phyloP scores from a whole-genome alignment of 2,888 invertebrate species.

The Melangyna quadrimaculata region DNA sequence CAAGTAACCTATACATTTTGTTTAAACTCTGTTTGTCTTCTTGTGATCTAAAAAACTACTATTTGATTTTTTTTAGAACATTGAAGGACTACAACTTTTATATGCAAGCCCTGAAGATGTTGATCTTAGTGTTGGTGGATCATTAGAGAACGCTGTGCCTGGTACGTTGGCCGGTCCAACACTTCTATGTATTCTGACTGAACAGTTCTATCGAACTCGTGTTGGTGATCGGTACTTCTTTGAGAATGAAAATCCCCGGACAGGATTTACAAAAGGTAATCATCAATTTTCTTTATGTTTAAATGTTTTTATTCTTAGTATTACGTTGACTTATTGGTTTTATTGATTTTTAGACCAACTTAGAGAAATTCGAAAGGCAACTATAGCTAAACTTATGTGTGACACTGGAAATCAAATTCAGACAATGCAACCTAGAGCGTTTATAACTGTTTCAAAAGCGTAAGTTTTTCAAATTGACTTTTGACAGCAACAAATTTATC shows the following conservation, averaged over 20 bases:
- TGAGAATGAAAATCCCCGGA: constrained; percentile 85
- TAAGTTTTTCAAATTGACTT: constrained; percentile 81
- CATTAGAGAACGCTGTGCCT: constrained; percentile 88
- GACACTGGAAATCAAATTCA: constrained; percentile 88
- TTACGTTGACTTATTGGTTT: not conserved
- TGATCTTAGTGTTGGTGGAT: constrained; percentile 92
- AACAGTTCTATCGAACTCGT: constrained; percentile 92
- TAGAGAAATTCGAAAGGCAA: constrained; percentile 88
- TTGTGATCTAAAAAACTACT: not conserved
- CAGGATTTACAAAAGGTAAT: constrained; percentile 85
- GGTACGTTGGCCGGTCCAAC: constrained; percentile 93
- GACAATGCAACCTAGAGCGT: constrained; percentile 86
- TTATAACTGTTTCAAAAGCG: constrained; percentile 84
- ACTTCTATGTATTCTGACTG: constrained; percentile 92
- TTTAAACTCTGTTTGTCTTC: not conserved
- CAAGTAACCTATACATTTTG: constrained; percentile 81
- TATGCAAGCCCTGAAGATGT: constrained; percentile 91
- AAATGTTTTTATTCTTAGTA: not conserved
- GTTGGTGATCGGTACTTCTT: constrained; percentile 94
- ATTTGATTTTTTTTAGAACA: constrained; percentile 77
- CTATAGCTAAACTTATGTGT: constrained; percentile 89
- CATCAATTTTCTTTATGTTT: not conserved
- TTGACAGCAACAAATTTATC: no score
- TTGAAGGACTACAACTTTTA: constrained; percentile 84
- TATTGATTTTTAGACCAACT: constrained; percentile 84